These are phyloP conservation scores for Drosophila kurseongensis DNA, from an alignment of 1,140 invertebrate species.

Conservation along the genomic window DNA sequence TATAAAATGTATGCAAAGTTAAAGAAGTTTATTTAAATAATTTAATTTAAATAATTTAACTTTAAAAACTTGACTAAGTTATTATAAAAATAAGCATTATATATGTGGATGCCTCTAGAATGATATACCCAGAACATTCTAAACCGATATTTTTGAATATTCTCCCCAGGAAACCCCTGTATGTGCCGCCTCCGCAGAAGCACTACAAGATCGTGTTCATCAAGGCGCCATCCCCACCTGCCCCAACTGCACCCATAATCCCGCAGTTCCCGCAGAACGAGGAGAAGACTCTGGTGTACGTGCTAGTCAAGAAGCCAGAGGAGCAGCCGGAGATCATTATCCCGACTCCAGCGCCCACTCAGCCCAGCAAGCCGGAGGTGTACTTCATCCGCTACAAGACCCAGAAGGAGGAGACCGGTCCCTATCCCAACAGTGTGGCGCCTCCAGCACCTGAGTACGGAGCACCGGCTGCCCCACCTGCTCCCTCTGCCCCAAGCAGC, in stretches of 20 bases:
- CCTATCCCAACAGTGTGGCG: constrained; percentile 85
- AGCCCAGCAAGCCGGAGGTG: constrained; percentile 93
- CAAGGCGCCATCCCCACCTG: constrained; percentile 92
- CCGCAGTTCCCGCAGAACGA: constrained; percentile 92
- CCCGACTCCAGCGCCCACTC: constrained; percentile 91
- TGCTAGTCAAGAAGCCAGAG: constrained; percentile 95
- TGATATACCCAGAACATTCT: no score
- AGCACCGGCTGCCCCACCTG: constrained; percentile 83
- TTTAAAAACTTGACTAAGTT: background rate
- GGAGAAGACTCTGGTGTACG: constrained; percentile 95
- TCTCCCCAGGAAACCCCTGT: constrained; percentile 85
- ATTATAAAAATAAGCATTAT: no score
- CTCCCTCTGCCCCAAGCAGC: constrained; percentile 79
- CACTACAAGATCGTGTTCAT: constrained; percentile 96
- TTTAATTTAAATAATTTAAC: background rate
- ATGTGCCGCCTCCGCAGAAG: constrained; percentile 91
- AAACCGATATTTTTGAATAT: background rate
- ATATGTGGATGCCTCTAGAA: no score
- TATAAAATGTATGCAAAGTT: no score
- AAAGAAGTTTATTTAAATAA: no score
- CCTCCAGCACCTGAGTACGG: constrained; percentile 85
- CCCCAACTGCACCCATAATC: constrained; percentile 90
- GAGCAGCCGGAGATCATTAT: constrained; percentile 91
- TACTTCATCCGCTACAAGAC: constrained; percentile 95
- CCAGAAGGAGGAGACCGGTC: constrained; percentile 86